Base-by-base conservation (phyloP, 2,888 invertebrate genomes). In the Osmoderma eremita region DNA sequence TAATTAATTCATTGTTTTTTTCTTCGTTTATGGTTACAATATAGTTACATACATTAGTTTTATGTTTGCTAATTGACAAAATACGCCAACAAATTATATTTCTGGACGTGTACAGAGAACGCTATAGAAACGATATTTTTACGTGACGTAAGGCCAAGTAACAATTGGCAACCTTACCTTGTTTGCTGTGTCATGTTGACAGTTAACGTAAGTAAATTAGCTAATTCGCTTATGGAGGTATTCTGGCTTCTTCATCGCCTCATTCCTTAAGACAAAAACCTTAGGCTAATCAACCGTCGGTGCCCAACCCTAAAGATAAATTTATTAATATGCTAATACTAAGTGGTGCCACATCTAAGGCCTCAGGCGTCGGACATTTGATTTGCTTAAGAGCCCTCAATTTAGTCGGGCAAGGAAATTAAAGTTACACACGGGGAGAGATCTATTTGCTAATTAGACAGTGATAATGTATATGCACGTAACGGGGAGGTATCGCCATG, bases 331-430 rank as follows among this genome's bases (percentile, higher is more conserved):
- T 70, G 66, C 67, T 70, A 67, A 62, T 65, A 63, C 65, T 62
- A 61, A 61, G 58, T 61, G 58, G 58, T 30, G 30, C 20, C 30
- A 54, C 58, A 67, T 67, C 62, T 76, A 75, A 77, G 77, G 78
- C 79, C 80, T 79, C 75, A 77, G 77, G 78, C 79, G 80, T 79
- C 75, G 77, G 74, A 71, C 73, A 76, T 76, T 80, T 78, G 79
- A 81, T 81, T 80, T 81, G 77, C 79, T 76, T 81, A 80, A 80
- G 80, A 81, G 80, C 78, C 53, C 75, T 75, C 78, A 78, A 80
- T 80, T 80, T 78, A 79, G 79, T 75, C 76, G 77, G 77, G 75
- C 78, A 79, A 80, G 80, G 80, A 81, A 81, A 81, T 81, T 81
- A 80, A 80, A 72, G 69, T 69, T 71, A 70, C 79, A 78, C 74